Base-by-base conservation (phyloP, 2,888 invertebrate species). In the Stramonita haemastoma region DNA sequence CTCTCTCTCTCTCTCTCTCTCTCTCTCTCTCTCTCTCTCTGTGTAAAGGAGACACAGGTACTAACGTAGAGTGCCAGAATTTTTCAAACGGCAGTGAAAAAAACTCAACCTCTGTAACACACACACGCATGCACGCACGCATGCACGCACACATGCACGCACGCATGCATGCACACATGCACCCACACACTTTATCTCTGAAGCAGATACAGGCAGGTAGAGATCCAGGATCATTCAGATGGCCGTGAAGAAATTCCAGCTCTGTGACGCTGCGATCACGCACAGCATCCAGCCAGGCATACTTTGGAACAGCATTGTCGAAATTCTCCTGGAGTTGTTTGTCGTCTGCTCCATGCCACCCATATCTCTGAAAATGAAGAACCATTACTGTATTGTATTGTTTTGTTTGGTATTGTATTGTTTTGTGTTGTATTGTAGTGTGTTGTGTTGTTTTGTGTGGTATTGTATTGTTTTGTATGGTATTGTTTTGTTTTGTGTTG, bases 181-280 rank as follows among this genome's bases (percentile, higher is more conserved):
- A 32, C 29, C 6, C 13, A 85, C 34, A 46, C 85, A 94, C 95
- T 92, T 95, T 95, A 90, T 94, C 93, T 86, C 95, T 92, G 91
- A 95, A 95, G 91, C 93, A 93, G 13, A 95, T 90, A 29, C 92
- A 90, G 19, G 95, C 94, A 70, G 95, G 95, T 2, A 95, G 81
- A 26, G 90, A 46, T 1, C 95, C 95, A 29, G 95, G 95, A 66
- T 93, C 89, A 88, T 95, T 95, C 17, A 95, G 92, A 90, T 95
- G 95, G 6, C 95, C 95, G 90, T 95, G 95, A 8, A 95, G 91
- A 91, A 94, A 95, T 90, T 95, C 95, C 79, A 95, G 89, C 89
- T 95, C 95, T 36, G 95, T 95, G 11, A 95, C 95, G 92, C 95
- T 95, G 77, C 93, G 93, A 90, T 95, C 94, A 84, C 95, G 87